Conservation (phyloP, 2,113 vertebrate species). For the Pica pica region DNA sequence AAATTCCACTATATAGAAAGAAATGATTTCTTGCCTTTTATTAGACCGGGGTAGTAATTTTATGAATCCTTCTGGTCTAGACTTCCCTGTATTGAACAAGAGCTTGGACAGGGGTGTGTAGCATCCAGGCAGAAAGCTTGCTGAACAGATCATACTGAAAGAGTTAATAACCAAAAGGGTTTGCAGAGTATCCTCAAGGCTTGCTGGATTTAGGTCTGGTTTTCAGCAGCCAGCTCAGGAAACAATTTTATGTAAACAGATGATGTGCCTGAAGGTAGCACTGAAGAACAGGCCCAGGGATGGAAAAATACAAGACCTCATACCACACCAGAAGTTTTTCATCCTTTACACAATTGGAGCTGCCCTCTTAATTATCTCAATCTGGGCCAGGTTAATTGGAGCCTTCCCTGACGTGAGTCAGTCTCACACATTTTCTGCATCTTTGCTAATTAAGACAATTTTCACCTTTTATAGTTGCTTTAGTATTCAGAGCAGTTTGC, state of each 20-base stretch:
- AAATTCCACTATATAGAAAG: not conserved
- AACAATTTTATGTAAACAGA: not conserved
- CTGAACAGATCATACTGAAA: not conserved
- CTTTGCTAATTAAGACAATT: slow-evolving; percentile 48
- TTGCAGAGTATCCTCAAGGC: not conserved
- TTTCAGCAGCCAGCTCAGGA: not conserved
- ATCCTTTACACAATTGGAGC: not conserved
- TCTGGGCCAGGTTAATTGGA: slow-evolving; percentile 32
- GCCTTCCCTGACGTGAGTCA: not conserved
- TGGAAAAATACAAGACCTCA: slow-evolving; percentile 14
- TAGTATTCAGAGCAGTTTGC: slow-evolving; percentile 8
- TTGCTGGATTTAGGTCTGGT: not conserved
- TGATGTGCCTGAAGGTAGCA: slow-evolving; percentile 1
- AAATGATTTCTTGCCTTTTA: not conserved
- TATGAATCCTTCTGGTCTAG: not conserved
- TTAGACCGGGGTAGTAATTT: not conserved
- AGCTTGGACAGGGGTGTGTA: not conserved
- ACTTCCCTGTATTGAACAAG: not conserved
- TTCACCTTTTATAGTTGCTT: slow-evolving; percentile 23
- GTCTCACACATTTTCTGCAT: slow-evolving; percentile 1
- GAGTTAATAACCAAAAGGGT: not conserved
- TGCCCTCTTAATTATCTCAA: slow-evolving; percentile 13
- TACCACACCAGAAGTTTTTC: not conserved
- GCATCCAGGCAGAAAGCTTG: not conserved
- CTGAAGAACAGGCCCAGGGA: not conserved